Evolutionary conservation across 2,797 vertebrate genomes (phyloP), one percentile per base, ranked within the genome.

Genomic region (Hapalemur alaotrensis): DNA sequence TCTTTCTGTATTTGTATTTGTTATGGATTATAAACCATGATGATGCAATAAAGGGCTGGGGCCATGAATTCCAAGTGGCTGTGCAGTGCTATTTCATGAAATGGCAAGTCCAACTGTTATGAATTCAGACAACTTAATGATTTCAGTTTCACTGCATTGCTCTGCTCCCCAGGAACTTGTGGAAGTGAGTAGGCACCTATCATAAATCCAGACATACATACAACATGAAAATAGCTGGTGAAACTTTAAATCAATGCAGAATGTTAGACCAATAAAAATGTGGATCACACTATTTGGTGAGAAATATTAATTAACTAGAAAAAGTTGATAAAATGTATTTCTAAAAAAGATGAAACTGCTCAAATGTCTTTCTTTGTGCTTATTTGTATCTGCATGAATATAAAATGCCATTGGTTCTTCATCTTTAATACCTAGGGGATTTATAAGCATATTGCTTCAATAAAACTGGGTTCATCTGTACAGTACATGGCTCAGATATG

Each of bases 391-490:
- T 97, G 54, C 89, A 95, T 95, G 97, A 98, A 97, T 97, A 92
- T 92, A 97, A 98, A 98, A 98, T 98, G 96, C 92, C 96, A 97
- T 61, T 82, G 96, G 97, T 97, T 98, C 96, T 97, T 98, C 97
- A 97, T 98, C 92, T 98, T 97, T 98, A 98, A 98, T 98, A 98
- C 98, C 98, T 96, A 97, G 75, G 98, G 98, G 98, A 98, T 98
- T 99, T 98, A 98, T 98, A 98, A 98, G 97, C 98, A 98, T 98
- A 98, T 98, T 98, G 98, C 98, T 97, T 98, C 98, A 97, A 98
- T 98, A 99, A 99, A 98, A 98, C 96, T 98, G 97, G 97, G 97
- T 99, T 98, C 98, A 98, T 99, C 98, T 98, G 98, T 98, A 98
- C 96, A 98, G 98, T 98, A 98, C 95, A 86, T 97, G 98, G 98